Percentiles rank a stretch among this genome's conserved stretches.
Conservation (phyloP, 2,797 vertebrate species). For the Karalla daura region DNA sequence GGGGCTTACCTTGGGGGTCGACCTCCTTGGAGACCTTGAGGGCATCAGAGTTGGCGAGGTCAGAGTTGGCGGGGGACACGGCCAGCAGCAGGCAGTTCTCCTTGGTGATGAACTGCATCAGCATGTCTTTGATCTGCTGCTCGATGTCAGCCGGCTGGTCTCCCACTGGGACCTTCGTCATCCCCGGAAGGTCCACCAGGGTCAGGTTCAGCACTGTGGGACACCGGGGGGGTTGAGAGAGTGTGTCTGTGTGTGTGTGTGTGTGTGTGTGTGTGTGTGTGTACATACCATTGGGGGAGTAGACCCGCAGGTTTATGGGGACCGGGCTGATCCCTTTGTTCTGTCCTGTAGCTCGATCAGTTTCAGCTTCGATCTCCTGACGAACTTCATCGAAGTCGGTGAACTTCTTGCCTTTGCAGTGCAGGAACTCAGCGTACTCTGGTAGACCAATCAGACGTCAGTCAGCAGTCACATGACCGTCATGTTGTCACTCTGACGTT, state of each 20-base stretch:
- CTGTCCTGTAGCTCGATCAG: slow-evolving; percentile 91
- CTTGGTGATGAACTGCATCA: slow-evolving; percentile 96
- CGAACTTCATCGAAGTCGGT: slow-evolving; percentile 95
- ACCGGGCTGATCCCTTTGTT: slow-evolving; percentile 96
- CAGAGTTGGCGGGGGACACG: slow-evolving; percentile 94
- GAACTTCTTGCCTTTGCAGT: slow-evolving; percentile 97
- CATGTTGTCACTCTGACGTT: not conserved
- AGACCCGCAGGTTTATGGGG: slow-evolving; percentile 95
- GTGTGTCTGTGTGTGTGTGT: too few relatives aligned
- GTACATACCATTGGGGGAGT: slow-evolving; percentile 90
- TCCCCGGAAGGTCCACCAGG: slow-evolving; percentile 93
- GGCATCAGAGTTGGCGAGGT: slow-evolving; percentile 96
- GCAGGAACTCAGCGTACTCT: slow-evolving; percentile 95
- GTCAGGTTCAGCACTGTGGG: slow-evolving; percentile 95
- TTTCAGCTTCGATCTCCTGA: slow-evolving; percentile 94
- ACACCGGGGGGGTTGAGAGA: too few relatives aligned
- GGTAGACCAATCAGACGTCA: not conserved
- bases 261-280: not conserved
- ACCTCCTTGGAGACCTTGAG: slow-evolving; percentile 96
- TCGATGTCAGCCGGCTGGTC: slow-evolving; percentile 95
- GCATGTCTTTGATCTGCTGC: slow-evolving; percentile 93
- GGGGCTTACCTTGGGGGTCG: slow-evolving; percentile 90
- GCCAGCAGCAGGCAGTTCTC: slow-evolving; percentile 95
- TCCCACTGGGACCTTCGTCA: slow-evolving; percentile 96
- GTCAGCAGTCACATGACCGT: not conserved